A percentile compares a stretch with the other conserved stretches of the same genome.
Conservation (phyloP, 2,888 invertebrate genomes). For the Thymelicus lineola region DNA sequence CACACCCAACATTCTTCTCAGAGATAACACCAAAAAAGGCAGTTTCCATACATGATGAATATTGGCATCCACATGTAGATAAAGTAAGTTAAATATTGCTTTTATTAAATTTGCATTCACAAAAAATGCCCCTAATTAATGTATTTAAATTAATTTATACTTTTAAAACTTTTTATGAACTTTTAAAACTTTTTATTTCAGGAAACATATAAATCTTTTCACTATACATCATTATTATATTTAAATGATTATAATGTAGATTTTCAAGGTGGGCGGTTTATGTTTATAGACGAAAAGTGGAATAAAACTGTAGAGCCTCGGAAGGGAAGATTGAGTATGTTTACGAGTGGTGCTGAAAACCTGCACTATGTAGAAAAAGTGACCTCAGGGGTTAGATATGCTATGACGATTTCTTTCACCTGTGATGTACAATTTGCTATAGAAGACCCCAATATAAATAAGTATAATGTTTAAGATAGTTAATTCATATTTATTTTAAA, state of each 20-base stretch:
- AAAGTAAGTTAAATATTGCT: conserved; percentile 77
- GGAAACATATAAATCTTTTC: conserved; percentile 94
- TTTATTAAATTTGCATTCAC: neutral
- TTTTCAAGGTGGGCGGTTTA: conserved; percentile 93
- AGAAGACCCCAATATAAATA: conserved; percentile 75
- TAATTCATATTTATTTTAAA: neutral
- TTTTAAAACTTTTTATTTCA: conserved; percentile 65
- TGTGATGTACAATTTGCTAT: conserved; percentile 90
- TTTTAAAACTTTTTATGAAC: neutral
- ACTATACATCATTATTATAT: conserved; percentile 94
- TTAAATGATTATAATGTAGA: conserved; percentile 90
- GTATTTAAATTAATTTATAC: neutral
- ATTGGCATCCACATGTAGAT: conserved; percentile 96
- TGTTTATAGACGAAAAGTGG: conserved; percentile 89
- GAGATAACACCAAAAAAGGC: conserved; percentile 89
- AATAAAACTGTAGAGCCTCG: conserved; percentile 91
- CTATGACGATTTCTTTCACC: conserved; percentile 94
- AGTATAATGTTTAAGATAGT: conserved; percentile 48
- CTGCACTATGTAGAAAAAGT: conserved; percentile 93
- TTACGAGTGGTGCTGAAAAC: conserved; percentile 95
- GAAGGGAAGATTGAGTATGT: conserved; percentile 91
- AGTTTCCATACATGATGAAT: conserved; percentile 92
- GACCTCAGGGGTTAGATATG: conserved; percentile 90
- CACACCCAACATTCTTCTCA: conserved; percentile 96
- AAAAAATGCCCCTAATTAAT: no score